These are phyloP conservation scores for Mugil cephalus DNA, from an alignment of 2,113 vertebrate genomes.

Conservation along the genomic window DNA sequence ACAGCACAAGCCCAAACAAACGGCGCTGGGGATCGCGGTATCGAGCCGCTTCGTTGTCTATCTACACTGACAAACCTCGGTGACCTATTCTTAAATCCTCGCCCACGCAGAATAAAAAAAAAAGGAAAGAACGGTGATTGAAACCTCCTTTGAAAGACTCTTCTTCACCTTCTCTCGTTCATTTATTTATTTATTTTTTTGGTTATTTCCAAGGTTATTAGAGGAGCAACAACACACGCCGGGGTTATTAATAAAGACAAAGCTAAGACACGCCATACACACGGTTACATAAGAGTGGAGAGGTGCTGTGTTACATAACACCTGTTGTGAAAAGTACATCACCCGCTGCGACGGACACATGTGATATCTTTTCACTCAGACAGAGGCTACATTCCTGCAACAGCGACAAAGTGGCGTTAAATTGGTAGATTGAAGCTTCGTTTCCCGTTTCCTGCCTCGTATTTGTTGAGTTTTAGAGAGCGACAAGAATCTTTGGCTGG, in stretches of 20 bases:
- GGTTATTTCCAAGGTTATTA: slow-evolving; percentile 35
- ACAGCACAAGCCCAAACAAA: slow-evolving; percentile 47
- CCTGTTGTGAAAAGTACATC: slow-evolving; percentile 39
- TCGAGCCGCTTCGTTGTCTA: slow-evolving; percentile 12
- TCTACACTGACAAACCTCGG: slow-evolving; percentile 24
- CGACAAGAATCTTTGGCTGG: neutral
- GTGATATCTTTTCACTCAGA: slow-evolving; percentile 13
- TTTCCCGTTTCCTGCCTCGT: neutral
- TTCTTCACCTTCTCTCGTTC: neutral
- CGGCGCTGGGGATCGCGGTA: neutral
- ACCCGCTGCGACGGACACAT: slow-evolving; percentile 49
- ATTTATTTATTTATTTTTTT: no score
- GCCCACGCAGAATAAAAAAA: slow-evolving; percentile 17
- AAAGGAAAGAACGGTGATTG: slow-evolving; percentile 4
- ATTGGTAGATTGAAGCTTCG: neutral
- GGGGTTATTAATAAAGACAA: slow-evolving; percentile 45
- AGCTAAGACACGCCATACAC: neutral
- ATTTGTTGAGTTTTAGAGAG: neutral
- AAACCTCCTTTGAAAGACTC: slow-evolving; percentile 21
- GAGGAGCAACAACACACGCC: neutral
- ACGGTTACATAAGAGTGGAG: slow-evolving; percentile 65
- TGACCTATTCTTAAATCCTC: slow-evolving; percentile 38
- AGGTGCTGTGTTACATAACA: slow-evolving; percentile 57
- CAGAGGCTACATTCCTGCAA: slow-evolving; percentile 5
- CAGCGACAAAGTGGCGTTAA: neutral